Evolutionary conservation across 2,797 vertebrate genomes (phyloP).

Genomic region (Acanthurus tractus): DNA sequence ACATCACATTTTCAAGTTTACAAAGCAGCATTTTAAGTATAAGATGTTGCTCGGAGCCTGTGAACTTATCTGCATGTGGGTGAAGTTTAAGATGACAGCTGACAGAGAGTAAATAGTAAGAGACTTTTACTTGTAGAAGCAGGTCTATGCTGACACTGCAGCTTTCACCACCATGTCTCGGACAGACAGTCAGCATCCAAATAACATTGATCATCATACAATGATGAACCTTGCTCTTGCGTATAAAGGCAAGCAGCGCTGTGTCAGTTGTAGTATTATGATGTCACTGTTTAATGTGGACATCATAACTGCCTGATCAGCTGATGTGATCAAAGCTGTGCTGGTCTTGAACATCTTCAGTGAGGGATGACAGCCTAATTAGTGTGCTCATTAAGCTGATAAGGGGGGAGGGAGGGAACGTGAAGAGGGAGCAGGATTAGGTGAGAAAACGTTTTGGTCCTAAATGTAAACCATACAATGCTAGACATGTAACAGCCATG

Average conservation of each 20-base stretch:
- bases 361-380: conserved; percentile 36
- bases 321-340: conserved; percentile 24
- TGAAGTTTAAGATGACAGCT: not conserved
- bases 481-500: not conserved
- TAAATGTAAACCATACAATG: too few species aligned
- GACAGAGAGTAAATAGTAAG: conserved; percentile 23
- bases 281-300: conserved; percentile 6
- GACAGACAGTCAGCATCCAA: conserved; percentile 12
- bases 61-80: not conserved
- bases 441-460: not conserved
- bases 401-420: not conserved
- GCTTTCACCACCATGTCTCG: not conserved
- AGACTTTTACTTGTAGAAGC: conserved; percentile 20
- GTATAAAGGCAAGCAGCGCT: not conserved
- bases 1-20: not conserved
- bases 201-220: conserved; percentile 40
- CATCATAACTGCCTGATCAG: not conserved
- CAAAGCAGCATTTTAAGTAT: not conserved
- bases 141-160: conserved; percentile 27
- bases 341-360: conserved; percentile 9
- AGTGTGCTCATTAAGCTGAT: conserved; percentile 32
- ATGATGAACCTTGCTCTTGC: not conserved
- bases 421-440: conserved; percentile 2
- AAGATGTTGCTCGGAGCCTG: not conserved
- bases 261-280: not conserved